phyloP scores from a whole-genome alignment of 2,113 vertebrate species.

The Prunella himalayana region DNA sequence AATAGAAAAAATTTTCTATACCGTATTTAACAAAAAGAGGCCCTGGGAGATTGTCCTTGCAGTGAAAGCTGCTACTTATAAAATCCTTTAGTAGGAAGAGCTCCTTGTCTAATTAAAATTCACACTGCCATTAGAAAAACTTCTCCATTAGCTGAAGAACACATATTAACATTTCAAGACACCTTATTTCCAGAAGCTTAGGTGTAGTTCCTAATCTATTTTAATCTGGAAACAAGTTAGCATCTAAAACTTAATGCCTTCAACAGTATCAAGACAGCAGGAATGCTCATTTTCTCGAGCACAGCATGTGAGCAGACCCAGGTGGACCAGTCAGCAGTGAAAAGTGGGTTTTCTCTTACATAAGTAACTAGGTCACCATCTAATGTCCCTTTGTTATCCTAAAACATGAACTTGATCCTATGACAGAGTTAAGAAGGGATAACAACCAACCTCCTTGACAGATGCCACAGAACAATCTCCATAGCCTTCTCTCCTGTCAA shows the following conservation, averaged over 20 bases:
- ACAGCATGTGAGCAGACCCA: neutral
- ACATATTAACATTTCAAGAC: neutral
- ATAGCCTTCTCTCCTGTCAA: neutral
- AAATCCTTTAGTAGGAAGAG: neutral
- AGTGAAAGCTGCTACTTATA: neutral
- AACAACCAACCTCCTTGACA: neutral
- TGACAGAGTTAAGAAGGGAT: neutral
- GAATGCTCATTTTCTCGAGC: neutral
- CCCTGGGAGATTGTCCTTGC: neutral
- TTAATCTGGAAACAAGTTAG: neutral
- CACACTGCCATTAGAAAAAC: neutral
- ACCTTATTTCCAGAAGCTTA: neutral
- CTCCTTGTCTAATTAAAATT: neutral
- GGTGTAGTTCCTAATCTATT: neutral
- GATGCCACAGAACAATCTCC: neutral
- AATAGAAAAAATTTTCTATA: neutral
- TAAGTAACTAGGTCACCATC: neutral
- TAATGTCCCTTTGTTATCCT: neutral
- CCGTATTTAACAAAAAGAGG: neutral
- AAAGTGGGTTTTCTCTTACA: neutral
- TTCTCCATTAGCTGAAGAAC: neutral
- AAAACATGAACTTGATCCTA: neutral
- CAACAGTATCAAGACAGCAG: neutral
- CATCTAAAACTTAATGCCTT: neutral
- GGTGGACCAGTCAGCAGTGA: neutral